Percentiles rank a stretch among this genome's conserved stretches.
Evolutionary conservation across 2,888 invertebrate species (phyloP).

Genomic region (Nephrotoma appendiculata): DNA sequence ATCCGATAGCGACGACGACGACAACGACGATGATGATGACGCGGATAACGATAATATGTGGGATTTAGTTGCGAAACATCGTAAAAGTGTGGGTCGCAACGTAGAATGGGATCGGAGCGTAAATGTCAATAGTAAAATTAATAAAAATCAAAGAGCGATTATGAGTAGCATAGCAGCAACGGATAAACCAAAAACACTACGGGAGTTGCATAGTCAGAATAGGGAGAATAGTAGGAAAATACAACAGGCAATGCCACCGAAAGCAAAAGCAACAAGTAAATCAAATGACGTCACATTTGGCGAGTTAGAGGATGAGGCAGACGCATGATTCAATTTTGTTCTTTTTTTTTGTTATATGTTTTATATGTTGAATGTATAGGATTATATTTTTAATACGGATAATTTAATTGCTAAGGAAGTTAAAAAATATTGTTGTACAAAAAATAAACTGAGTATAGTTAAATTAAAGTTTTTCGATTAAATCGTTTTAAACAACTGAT

Average conservation of each 20-base stretch:
- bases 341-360: not conserved
- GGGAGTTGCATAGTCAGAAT: conserved; percentile 15
- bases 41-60: conserved; percentile 30
- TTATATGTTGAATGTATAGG: not conserved
- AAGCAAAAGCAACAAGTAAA: not conserved
- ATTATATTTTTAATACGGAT: not conserved
- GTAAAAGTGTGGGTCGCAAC: not conserved
- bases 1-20: not conserved
- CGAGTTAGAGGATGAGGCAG: not conserved
- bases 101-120: not conserved
- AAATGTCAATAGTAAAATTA: not conserved
- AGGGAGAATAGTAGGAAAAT: not conserved
- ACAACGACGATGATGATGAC: conserved; percentile 4
- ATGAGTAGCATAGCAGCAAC: conserved; percentile 5
- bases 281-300: not conserved
- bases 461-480: too few relatives aligned
- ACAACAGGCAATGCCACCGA: not conserved
- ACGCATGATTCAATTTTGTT: not conserved
- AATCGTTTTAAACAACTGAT: too few relatives aligned
- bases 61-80: conserved; percentile 39
- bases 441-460: not conserved
- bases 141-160: not conserved
- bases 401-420: not conserved
- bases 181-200: conserved; percentile 16
- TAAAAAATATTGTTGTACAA: not conserved